Base-by-base conservation (phyloP, 1,140 invertebrate genomes). In the Lordiphosa clarofinis region DNA sequence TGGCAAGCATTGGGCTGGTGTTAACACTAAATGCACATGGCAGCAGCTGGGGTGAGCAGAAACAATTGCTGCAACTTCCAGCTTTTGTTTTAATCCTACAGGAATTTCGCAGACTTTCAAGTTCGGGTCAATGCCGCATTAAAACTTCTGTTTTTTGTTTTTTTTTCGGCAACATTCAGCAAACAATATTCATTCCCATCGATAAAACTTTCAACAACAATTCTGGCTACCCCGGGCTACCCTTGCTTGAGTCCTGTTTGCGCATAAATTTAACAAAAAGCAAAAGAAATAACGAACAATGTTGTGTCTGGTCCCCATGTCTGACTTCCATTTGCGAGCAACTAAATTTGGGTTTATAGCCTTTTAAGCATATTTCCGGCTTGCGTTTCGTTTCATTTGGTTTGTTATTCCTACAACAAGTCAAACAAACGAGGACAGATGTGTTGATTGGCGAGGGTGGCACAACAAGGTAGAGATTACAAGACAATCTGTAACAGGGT, bases 311-410 rank as follows among this genome's bases (percentile, higher is more conserved):
- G 57, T 62, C 67, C 47, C 33, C 55, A 47, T 53, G 64, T 68
- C 64, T 68, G 55, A 67, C 56, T 42, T 48, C 63, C 64, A 67
- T 67, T 52, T 42, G 55, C 35, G 8, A 11, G 4, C 49, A 9
- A 37, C 13, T 35, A 64, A 62, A 71, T 65, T 54, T 71, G 39
- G 67, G 55, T 71, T 72, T 71, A 72, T 71, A 13, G 53, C 69
- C 69, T 72, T 64, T 82, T 76, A 78, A 78, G 73, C 68, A 73
- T 66, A 84, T 78, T 84, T 82, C 78, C 78, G 78, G 56, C 73
- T 73, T 55, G 56, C 15, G 24, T 50, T 71, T 49, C 36, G 24
- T 33, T 46, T 49, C 28, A 52, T 49, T 28, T 28, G 24, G 57
- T 73, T 81, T 73, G 52, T 76, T 75, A 56, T 71, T 62, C 67